A percentile compares a stretch with the other conserved stretches of the same genome.
These are phyloP conservation scores for Lasioglossum vierecki DNA, from an alignment of 2,888 invertebrate genomes.

Conservation along the genomic window DNA sequence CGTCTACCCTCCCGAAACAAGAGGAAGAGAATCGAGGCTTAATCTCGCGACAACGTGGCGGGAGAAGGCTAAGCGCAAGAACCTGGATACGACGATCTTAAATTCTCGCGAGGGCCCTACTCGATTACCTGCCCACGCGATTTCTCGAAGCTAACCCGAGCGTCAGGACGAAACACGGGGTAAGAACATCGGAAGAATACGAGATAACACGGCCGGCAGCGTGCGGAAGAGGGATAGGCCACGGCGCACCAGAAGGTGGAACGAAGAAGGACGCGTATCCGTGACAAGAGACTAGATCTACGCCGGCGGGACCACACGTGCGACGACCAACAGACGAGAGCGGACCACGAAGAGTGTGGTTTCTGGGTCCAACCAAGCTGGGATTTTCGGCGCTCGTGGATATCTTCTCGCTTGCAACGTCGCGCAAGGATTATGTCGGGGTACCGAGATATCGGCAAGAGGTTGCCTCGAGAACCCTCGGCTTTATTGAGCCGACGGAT, in stretches of 20 bases:
- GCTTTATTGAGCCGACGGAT: conserved; percentile 11
- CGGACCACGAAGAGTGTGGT: conserved; percentile 49
- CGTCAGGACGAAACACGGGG: conserved; percentile 74
- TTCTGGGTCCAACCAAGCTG: conserved; percentile 51
- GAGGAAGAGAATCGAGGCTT: conserved; percentile 58
- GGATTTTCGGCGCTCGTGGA: conserved; percentile 63
- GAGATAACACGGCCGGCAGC: conserved; percentile 67
- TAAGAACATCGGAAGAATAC: conserved; percentile 73
- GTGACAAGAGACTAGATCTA: conserved; percentile 80
- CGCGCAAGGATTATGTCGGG: conserved; percentile 61
- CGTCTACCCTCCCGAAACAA: conserved; percentile 52
- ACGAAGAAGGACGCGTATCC: conserved; percentile 72
- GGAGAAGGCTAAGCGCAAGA: conserved; percentile 66
- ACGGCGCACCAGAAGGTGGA: conserved; percentile 31
- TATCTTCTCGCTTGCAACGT: conserved; percentile 59
- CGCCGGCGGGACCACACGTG: conserved; percentile 72
- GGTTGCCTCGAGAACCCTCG: conserved; percentile 7
- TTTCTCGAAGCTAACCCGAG: conserved; percentile 74
- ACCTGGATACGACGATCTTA: conserved; percentile 73
- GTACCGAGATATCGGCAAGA: conserved; percentile 34
- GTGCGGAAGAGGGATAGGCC: conserved; percentile 41
- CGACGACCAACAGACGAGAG: conserved; percentile 60
- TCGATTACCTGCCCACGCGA: conserved; percentile 75
- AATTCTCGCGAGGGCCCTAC: conserved; percentile 75
- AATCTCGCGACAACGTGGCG: conserved; percentile 68